A percentile compares a stretch with the other conserved stretches of the same genome.
phyloP scores from a whole-genome alignment of 2,113 vertebrate genomes.

The Gymnocephalus cernua region DNA sequence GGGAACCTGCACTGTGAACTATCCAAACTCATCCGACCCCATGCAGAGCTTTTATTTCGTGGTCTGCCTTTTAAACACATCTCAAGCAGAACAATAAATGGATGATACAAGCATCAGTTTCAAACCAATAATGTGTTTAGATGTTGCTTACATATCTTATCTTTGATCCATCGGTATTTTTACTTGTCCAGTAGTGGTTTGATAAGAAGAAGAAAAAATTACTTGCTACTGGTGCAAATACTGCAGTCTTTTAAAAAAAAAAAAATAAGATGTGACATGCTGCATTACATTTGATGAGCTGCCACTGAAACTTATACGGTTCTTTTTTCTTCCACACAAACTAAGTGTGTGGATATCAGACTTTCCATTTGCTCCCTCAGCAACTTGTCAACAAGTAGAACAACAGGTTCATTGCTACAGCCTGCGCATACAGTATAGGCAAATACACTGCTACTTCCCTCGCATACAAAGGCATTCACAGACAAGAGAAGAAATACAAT shows the following conservation, averaged over 20 bases:
- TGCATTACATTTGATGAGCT: constrained; percentile 31
- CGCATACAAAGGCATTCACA: constrained; percentile 10
- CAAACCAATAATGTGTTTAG: neutral
- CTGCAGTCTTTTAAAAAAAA: constrained; percentile 1
- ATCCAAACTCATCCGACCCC: constrained; percentile 35
- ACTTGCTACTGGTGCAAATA: constrained; percentile 3
- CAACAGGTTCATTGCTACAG: constrained; percentile 24
- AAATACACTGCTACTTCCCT: constrained; percentile 13
- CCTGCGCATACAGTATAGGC: constrained; percentile 14
- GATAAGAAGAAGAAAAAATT: neutral
- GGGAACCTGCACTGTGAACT: constrained; percentile 53
- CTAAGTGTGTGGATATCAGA: constrained; percentile 36
- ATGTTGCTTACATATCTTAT: neutral
- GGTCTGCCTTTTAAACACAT: constrained; percentile 17
- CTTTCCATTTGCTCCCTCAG: constrained; percentile 37
- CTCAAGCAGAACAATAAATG: neutral
- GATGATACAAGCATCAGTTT: neutral
- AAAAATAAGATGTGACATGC: constrained; percentile 28
- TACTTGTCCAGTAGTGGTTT: neutral
- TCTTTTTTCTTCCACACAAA: constrained; percentile 13
- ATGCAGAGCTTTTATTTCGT: neutral
- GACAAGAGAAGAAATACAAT: neutral
- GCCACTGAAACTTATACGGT: constrained; percentile 25
- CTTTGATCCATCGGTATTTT: constrained; percentile 7
- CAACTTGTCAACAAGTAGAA: constrained; percentile 60